These are phyloP conservation scores for Apistogramma diplotaenia DNA, from an alignment of 2,113 vertebrate species.

Conservation along the genomic window DNA sequence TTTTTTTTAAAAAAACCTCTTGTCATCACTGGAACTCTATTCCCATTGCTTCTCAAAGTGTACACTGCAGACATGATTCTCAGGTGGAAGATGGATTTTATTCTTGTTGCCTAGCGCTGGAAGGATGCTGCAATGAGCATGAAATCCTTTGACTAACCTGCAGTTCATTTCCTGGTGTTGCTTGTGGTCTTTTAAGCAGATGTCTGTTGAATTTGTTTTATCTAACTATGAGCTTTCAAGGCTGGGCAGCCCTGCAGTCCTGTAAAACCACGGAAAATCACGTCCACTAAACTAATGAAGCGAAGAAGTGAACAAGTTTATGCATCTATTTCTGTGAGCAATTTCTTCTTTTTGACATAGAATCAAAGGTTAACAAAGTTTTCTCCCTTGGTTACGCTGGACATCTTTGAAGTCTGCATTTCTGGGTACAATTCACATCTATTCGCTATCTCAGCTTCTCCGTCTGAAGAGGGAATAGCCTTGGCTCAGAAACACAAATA, in stretches of 20 bases:
- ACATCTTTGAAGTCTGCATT: background rate
- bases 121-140: background rate
- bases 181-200: background rate
- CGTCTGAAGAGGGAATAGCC: background rate
- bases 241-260: background rate
- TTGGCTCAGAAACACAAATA: background rate
- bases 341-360: background rate
- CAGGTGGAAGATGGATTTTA: background rate
- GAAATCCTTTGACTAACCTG: background rate
- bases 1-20: background rate
- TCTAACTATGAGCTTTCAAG: background rate
- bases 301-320: background rate
- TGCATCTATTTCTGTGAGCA: background rate
- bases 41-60: background rate
- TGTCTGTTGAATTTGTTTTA: background rate
- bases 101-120: background rate
- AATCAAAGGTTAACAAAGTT: background rate
- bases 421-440: background rate
- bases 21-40: background rate
- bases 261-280: background rate
- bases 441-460: background rate
- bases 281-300: background rate
- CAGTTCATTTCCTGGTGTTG: background rate
- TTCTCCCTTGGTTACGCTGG: background rate
- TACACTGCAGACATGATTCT: background rate